Base-by-base conservation (phyloP, 1,140 invertebrate species). In the Drosophila ironensis region DNA sequence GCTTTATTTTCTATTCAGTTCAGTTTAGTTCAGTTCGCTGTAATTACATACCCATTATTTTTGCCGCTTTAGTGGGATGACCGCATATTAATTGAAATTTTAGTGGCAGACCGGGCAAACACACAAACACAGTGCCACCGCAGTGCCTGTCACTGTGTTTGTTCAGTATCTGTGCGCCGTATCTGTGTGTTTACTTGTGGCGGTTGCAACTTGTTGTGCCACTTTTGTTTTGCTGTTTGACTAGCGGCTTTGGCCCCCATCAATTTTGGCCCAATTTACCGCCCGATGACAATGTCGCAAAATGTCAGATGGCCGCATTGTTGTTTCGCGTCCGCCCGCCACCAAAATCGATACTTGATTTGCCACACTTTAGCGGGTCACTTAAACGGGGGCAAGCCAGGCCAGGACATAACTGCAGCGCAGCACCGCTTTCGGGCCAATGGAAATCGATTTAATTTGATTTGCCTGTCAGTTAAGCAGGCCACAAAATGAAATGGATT, bases 51-150 rank as follows among this genome's bases (percentile, higher is more conserved):
- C 28, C 14, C 48, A 5, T 12, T 14, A 25, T 27, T 48, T 17
- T 54, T 27, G 35, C 38, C 12, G 20, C 27, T 38, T n/a, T 54
- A 14, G 30, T 12, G 53, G n/a, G 37, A 22, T 14, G 54, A 27
- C 8, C 48, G 50, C 48, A 61, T 63, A 69, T 73, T 75, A 73
- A 75, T 75, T 75, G 72, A 57, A 75, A 69, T 75, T 75, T 73
- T 63, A 48, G 72, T 63, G 70, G 51, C 20, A 51, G 35, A 16
- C 59, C 59, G 45, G 41, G 24, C 9, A 16, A 56, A 17, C 24
- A 60, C 42, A 72, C 53, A 60, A 47, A 46, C 28, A 14, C 46
- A 11, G 12, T 7, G 44, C 47, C n/a, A 12, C 37, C 25, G 24
- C 46, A 28, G 2, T 6, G 33, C 0, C 22, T 9, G 24, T 16